Percentiles rank a stretch among this genome's conserved stretches.
Conservation (phyloP, 2,797 vertebrate species). For the Iguana delicatissima region DNA sequence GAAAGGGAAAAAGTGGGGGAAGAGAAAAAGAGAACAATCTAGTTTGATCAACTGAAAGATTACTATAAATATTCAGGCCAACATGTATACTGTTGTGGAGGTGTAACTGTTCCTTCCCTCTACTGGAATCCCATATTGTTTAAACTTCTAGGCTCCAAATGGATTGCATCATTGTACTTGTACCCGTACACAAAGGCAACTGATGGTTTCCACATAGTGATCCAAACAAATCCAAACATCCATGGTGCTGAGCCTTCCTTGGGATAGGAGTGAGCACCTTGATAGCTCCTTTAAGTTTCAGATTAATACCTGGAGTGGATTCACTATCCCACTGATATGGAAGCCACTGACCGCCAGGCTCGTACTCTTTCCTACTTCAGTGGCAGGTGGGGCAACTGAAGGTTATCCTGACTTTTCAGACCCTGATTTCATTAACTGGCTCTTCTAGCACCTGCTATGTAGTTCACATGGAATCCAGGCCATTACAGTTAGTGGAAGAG, state of each 20-base stretch:
- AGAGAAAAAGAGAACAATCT: slow-evolving; percentile 60
- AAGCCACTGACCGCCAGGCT: not conserved
- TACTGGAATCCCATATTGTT: not conserved
- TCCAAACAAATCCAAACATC: too few relatives aligned
- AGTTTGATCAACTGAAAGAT: not conserved
- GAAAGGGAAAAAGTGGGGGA: slow-evolving; percentile 6
- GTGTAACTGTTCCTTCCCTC: not conserved
- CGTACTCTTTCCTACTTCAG: not conserved
- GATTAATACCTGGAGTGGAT: too few relatives aligned
- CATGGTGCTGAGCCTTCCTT: too few relatives aligned
- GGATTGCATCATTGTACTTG: not conserved
- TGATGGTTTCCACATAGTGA: too few relatives aligned
- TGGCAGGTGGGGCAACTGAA: not conserved
- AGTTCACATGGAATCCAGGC: not conserved
- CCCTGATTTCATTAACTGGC: not conserved
- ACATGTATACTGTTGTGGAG: not conserved
- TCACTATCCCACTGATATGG: too few relatives aligned
- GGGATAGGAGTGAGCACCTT: too few relatives aligned
- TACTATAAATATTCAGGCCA: not conserved
- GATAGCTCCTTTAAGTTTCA: too few relatives aligned
- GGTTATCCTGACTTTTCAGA: not conserved
- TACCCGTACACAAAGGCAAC: not conserved
- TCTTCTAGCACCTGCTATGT: too few relatives aligned
- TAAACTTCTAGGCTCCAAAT: not conserved
- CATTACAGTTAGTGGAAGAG: not conserved